Evolutionary conservation across 1,140 invertebrate genomes (phyloP), one percentile per base, ranked within the genome.

Genomic region (Sarcophaga bullata): DNA sequence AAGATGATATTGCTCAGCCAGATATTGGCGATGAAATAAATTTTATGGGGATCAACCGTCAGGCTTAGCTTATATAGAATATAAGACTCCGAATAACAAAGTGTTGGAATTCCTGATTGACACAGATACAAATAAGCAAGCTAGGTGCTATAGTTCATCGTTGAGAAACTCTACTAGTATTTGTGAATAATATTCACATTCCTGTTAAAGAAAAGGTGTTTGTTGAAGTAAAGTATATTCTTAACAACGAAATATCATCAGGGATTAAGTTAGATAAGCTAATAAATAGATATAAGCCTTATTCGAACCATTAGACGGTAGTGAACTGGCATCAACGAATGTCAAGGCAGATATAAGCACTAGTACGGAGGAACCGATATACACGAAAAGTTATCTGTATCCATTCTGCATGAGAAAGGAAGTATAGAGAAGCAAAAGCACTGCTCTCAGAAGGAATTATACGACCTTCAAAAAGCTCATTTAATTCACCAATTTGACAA

Each of bases 351-450:
- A 80, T 9, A 80, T 80, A 9, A 19, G 78, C 49, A 80, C 78
- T 9, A 11, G 7, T 6, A 47, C 72, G 4, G 8, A 52, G 6
- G 72, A 82, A 46, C 81, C 81, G 6, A 82, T 73, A 50, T 82
- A 82, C 48, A 82, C 68, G 0, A 82, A 80, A 68, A 46, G 37
- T n/a, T 82, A 82, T 68, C 73, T 75, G 8, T 80, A 82, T 37
- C 75, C 75, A 6, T 47, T 49, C 58, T 68, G 8, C 17, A 68
- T 9, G 17, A 13, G 58, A 6, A 7, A 9, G 17, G n/a, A 68
- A 9, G 58, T 52, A 52, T 1, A 52, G 13, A 52, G 2, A 52
- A 52, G 6, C 6, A 52, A 52, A 9, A 52, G 50, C 1, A 52
- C 25, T 37, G 25, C 25, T 37, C 25, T 37, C 25, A 37, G 25